Base-by-base conservation (phyloP, 2,113 vertebrate genomes). In the Fulmarus glacialis region DNA sequence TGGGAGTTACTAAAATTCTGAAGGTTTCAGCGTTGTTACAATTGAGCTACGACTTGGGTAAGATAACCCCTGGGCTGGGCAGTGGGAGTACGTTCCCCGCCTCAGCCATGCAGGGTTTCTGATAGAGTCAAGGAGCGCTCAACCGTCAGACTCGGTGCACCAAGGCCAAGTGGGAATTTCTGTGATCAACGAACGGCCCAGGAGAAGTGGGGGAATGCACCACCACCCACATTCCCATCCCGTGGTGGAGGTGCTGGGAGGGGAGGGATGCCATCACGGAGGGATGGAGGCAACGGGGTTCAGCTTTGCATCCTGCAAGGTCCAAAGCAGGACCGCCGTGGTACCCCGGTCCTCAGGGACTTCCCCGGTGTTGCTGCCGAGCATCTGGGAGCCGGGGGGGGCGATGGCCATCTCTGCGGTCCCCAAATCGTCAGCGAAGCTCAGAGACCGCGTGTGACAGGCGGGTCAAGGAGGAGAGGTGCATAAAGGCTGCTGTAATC, bases 381-480 rank as follows among this genome's bases (percentile, higher is more conserved):
- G 58, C 63, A 32, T 34, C 83, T 30, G 73, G 50, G 32, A 83
- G 8, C 62, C 12, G 62, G 29, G 29, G n/a, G 72, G 11, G 21
- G 36, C 19, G 64, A 62, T n/a, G 8, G 60, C 36, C 43, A 34
- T 74, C 94, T 79, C 34, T 32, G 82, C 1, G 3, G 23, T 59
- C 95, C 89, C 97, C 93, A 82, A 58, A 93, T 83, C 81, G 26
- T 94, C 74, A 47, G 22, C 85, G 30, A 40, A 92, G 73, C 23
- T 19, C 1, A 11, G 93, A 71, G 75, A 74, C 27, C 1, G 6
- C 1, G 1, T 15, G 13, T 94, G 97, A 94, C 95, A 97, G 95
- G 27, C 4, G 18, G 95, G 97, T 97, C 95, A 94, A 96, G 95
- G 90, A 97, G 88, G 87, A 97, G 59, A 95, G 78, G 94, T 93